Conservation (phyloP, 2,888 invertebrate genomes). For the Pedicia rivosa region DNA sequence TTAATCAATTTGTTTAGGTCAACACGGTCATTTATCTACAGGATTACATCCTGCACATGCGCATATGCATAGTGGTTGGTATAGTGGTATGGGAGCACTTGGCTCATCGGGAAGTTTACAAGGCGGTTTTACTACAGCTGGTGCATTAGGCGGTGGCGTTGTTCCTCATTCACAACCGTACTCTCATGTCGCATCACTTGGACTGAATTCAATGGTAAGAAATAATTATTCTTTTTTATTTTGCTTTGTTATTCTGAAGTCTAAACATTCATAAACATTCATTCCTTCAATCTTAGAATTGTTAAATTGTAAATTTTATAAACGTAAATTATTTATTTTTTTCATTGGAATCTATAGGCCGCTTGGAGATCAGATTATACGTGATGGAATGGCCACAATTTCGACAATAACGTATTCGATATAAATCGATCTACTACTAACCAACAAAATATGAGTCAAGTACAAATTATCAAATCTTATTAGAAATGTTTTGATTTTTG, state of each 20-base stretch:
- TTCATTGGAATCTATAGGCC: slow-evolving; percentile 48
- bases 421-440: not conserved
- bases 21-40: slow-evolving; percentile 44
- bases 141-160: slow-evolving; percentile 42
- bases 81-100: slow-evolving; percentile 39
- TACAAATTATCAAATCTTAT: slow-evolving; percentile 10
- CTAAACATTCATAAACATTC: not conserved
- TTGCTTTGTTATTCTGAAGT: slow-evolving; percentile 5
- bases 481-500: too few species aligned
- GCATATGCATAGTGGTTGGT: slow-evolving; percentile 50
- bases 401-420: slow-evolving; percentile 3
- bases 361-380: slow-evolving; percentile 88
- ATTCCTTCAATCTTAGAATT: not conserved
- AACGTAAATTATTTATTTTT: slow-evolving; percentile 8
- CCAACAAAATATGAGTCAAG: slow-evolving; percentile 9
- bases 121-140: slow-evolving; percentile 41
- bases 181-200: slow-evolving; percentile 32
- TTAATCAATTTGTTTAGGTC: slow-evolving; percentile 30
- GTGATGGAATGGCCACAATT: slow-evolving; percentile 49
- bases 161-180: slow-evolving; percentile 51
- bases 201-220: slow-evolving; percentile 49
- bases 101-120: slow-evolving; percentile 40
- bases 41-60: slow-evolving; percentile 38
- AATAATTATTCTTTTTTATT: slow-evolving; percentile 5
- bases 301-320: not conserved